Base-by-base conservation (phyloP, 2,113 vertebrate species). In the Echinops telfairi region DNA sequence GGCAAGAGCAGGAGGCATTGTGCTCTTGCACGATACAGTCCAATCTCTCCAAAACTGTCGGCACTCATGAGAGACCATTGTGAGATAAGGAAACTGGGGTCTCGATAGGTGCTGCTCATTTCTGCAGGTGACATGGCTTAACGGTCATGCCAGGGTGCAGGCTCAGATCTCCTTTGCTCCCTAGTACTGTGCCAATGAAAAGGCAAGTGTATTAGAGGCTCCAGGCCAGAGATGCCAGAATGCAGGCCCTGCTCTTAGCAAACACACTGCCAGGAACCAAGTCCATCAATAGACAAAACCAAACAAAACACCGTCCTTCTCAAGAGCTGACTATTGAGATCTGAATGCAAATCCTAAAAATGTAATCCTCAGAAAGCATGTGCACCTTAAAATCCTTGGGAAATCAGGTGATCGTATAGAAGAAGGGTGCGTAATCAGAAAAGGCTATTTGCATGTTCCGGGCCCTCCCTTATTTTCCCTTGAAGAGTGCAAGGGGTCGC, bases 351-450 rank as follows among this genome's bases (percentile, higher is more conserved):
- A 36, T 79, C 57, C 78, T 19, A 9, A 53, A 77, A 83, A 62
- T 20, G 6, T 76, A 15, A n/a, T 23, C 25, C 64, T 75, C 36
- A 90, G 70, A 88, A 88, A 58, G 71, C 53, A 94, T 78, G 31
- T 17, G 9, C 20, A 60, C 16, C 7, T 84, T n/a, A 17, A 75
- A 22, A 62, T 40, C 70, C 38, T 80, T 78, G 36, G 64, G 62
- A 83, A 40, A 57, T 31, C 78, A 6, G 1, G 36, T 64, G 16
- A 64, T 38, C 70, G 57, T 25, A 17, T 4, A 43, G 15, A 70
- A 62, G 76, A 38, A 1, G 2, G 12, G 0, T 43, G 23, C 22
- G 27, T 20, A 10, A 10, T 47, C 57, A 36, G 53, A 20, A 68
- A 66, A 68, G 36, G 20, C 38, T 25, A 23, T 62, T 23, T 58